Evolutionary conservation across 2,888 invertebrate species (phyloP).

Genomic region (Cryptus viduatorius): DNA sequence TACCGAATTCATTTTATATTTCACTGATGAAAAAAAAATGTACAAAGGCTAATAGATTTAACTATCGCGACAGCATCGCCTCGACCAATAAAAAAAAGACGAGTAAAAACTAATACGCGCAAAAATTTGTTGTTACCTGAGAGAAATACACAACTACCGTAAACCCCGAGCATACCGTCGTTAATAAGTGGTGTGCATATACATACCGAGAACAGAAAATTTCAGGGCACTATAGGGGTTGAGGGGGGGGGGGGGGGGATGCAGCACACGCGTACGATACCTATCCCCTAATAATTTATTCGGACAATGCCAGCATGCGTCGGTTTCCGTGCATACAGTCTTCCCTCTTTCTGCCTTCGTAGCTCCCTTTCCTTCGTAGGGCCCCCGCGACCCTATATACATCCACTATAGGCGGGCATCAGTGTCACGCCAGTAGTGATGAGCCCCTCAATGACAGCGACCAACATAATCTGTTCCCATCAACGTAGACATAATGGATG

Average conservation of each 20-base stretch:
- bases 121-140: neutral
- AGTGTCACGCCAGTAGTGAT: slow-evolving; percentile 80
- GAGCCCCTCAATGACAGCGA: slow-evolving; percentile 82
- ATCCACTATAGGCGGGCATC: slow-evolving; percentile 73
- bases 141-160: neutral
- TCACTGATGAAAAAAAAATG: too few species aligned
- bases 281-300: slow-evolving; percentile 77
- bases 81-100: too few species aligned
- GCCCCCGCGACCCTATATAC: slow-evolving; percentile 20
- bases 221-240: slow-evolving; percentile 45
- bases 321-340: slow-evolving; percentile 47
- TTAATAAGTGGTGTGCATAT: slow-evolving; percentile 54
- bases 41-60: too few species aligned
- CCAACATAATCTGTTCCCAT: slow-evolving; percentile 84
- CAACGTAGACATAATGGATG: slow-evolving; percentile 82
- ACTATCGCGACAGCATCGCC: too few species aligned
- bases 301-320: slow-evolving; percentile 78
- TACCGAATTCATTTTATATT: too few species aligned
- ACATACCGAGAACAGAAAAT: slow-evolving; percentile 38
- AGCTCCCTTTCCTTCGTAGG: slow-evolving; percentile 47
- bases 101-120: too few species aligned
- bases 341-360: slow-evolving; percentile 49
- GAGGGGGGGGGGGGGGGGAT: slow-evolving; percentile 33
- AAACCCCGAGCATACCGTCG: neutral
- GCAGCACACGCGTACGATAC: slow-evolving; percentile 56